Evolutionary conservation across 2,888 invertebrate genomes (phyloP).

Genomic region (Caenorhabditis sp.): DNA sequence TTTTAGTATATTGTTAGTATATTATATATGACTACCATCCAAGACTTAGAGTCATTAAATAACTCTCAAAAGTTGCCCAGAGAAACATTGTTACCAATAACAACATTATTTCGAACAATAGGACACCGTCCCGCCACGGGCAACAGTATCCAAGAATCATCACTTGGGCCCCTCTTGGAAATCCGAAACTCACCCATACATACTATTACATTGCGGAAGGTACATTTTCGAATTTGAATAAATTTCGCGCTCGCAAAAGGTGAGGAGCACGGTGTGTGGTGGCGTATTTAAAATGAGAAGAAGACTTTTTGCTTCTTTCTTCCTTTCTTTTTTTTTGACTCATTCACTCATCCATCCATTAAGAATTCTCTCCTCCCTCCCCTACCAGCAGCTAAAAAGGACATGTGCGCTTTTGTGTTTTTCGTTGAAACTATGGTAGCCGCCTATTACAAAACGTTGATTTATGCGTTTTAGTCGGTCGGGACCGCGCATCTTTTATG

Average conservation of each 20-base stretch:
- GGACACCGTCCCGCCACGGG: background rate
- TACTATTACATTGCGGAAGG: constrained; percentile 27
- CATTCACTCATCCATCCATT: background rate
- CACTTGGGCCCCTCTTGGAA: constrained; percentile 12
- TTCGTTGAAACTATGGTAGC: constrained; percentile 17
- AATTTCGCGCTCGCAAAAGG: constrained; percentile 10
- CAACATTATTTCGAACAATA: background rate
- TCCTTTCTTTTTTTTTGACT: constrained; percentile 5
- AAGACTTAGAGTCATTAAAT: no score
- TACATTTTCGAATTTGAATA: constrained; percentile 17
- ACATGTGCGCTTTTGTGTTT: constrained; percentile 18
- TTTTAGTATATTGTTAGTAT: no score
- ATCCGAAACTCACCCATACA: constrained; percentile 32
- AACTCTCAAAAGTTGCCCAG: background rate
- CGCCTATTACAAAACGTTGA: background rate
- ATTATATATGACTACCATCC: no score
- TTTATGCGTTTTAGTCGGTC: background rate
- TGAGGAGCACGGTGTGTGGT: constrained; percentile 20
- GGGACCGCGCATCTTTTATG: background rate
- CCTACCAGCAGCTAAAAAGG: constrained; percentile 1
- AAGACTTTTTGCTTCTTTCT: constrained; percentile 21
- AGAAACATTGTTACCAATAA: background rate
- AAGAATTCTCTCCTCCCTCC: constrained; percentile 2
- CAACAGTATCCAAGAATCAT: constrained; percentile 42
- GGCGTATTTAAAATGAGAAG: background rate